These are phyloP conservation scores for Parambassis ranga DNA, from an alignment of 2,797 vertebrate species.

Conservation along the genomic window DNA sequence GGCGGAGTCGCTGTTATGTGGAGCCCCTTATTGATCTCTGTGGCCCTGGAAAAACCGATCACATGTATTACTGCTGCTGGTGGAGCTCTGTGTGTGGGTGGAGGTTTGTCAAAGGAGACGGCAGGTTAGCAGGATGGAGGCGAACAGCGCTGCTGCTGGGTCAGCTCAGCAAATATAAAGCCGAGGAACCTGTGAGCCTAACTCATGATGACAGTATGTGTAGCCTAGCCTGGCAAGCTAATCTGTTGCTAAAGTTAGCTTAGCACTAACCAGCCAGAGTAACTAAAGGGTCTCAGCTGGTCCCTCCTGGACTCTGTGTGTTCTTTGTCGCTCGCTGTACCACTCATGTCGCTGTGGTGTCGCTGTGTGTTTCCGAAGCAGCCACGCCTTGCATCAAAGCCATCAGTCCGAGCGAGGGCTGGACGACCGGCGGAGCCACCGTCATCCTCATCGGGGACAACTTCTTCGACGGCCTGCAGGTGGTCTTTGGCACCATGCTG, in stretches of 20 bases:
- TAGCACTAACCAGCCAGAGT: too few species aligned
- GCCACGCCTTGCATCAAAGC: conserved; percentile 97
- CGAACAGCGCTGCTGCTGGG: too few species aligned
- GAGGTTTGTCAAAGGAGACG: too few species aligned
- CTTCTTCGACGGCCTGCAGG: conserved; percentile 96
- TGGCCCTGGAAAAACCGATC: conserved; percentile 41
- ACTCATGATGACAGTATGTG: too few species aligned
- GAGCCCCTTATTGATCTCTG: conserved; percentile 59
- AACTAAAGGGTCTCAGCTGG: too few species aligned
- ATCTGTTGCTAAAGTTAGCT: too few species aligned
- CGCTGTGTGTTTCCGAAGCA: conserved; percentile 78
- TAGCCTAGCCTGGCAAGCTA: too few species aligned
- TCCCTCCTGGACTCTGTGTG: too few species aligned
- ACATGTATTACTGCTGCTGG: conserved; percentile 18
- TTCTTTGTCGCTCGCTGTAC: background rate
- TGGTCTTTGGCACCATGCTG: conserved; percentile 93
- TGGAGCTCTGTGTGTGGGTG: too few species aligned
- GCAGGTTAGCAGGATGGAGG: too few species aligned
- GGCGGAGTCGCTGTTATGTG: conserved; percentile 64
- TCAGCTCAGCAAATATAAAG: too few species aligned
- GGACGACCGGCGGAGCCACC: conserved; percentile 94
- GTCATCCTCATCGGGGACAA: conserved; percentile 98
- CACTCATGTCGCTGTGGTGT: conserved; percentile 12
- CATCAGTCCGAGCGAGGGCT: conserved; percentile 95
- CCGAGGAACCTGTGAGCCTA: too few species aligned